Percentiles rank a stretch among this genome's conserved stretches.
These are phyloP conservation scores for Rhodophaea formosa DNA, from an alignment of 2,888 invertebrate genomes.

Conservation along the genomic window DNA sequence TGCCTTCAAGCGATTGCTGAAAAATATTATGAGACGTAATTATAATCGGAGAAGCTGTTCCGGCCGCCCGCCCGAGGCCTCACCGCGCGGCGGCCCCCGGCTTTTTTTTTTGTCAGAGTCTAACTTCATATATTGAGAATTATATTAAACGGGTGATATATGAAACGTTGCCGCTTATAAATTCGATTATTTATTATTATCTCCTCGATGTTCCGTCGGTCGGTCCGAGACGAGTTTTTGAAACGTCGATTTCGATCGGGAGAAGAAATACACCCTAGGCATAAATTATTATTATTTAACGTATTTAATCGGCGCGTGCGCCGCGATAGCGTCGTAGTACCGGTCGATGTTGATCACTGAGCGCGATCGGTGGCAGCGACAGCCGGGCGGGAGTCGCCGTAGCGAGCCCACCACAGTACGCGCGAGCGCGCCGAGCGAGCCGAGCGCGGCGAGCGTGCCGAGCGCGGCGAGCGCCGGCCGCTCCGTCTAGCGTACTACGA, in stretches of 20 bases:
- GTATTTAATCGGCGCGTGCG: constrained; percentile 69
- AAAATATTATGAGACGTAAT: constrained; percentile 79
- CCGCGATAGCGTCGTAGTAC: constrained; percentile 72
- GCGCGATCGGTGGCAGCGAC: constrained; percentile 33
- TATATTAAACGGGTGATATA: constrained; percentile 81
- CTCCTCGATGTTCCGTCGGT: constrained; percentile 77
- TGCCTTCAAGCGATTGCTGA: constrained; percentile 91
- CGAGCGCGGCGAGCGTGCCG: constrained; percentile 23
- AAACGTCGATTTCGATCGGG: constrained; percentile 79
- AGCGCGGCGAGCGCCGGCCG: constrained; percentile 26
- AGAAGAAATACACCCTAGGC: constrained; percentile 79
- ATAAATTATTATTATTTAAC: constrained; percentile 72
- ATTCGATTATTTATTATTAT: constrained; percentile 77
- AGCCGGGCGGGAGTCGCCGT: constrained; percentile 28
- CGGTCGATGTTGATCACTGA: constrained; percentile 78
- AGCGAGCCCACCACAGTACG: constrained; percentile 20
- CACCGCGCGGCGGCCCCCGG: constrained; percentile 67
- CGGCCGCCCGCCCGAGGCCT: constrained; percentile 65
- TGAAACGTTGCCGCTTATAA: constrained; percentile 80
- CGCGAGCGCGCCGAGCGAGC: constrained; percentile 8
- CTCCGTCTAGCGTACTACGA: constrained; percentile 47
- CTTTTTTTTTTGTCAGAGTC: constrained; percentile 67
- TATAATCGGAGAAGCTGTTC: constrained; percentile 71
- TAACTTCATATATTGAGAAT: constrained; percentile 80
- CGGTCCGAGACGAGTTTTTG: constrained; percentile 79